These are phyloP conservation scores for Florisuga fusca DNA, from an alignment of 2,797 vertebrate genomes.

Conservation along the genomic window DNA sequence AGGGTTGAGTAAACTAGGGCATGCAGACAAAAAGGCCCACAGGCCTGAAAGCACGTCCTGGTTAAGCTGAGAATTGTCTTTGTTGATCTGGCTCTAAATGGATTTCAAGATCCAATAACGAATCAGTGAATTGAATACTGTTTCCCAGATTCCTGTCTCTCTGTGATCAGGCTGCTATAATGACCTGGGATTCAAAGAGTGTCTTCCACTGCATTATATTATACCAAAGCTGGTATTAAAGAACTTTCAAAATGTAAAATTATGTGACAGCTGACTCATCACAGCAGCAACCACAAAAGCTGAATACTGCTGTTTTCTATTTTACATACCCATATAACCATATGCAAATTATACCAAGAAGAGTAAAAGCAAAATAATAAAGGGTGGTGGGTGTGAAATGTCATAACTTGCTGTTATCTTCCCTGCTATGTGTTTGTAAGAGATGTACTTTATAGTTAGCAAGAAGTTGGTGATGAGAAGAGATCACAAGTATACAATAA, in stretches of 20 bases:
- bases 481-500: background rate
- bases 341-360: background rate
- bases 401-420: background rate
- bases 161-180: background rate
- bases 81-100: conserved; percentile 43
- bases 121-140: conserved; percentile 21
- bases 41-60: conserved; percentile 25
- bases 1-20: conserved; percentile 42
- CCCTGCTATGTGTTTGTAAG: background rate
- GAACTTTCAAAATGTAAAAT: background rate
- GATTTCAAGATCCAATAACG: conserved; percentile 47
- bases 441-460: background rate
- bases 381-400: background rate
- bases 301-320: background rate
- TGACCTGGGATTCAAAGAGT: background rate
- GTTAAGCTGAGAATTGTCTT: conserved; percentile 10
- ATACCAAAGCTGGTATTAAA: background rate
- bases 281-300: background rate
- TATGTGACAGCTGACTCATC: background rate
- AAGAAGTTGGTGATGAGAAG: background rate
- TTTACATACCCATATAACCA: background rate
- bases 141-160: conserved; percentile 1
- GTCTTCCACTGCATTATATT: background rate
- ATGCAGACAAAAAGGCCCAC: conserved; percentile 19
- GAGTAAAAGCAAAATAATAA: conserved; percentile 1